A percentile compares a stretch with the other conserved stretches of the same genome.
phyloP scores from a whole-genome alignment of 1,140 invertebrate genomes.

The Varroa destructor region DNA sequence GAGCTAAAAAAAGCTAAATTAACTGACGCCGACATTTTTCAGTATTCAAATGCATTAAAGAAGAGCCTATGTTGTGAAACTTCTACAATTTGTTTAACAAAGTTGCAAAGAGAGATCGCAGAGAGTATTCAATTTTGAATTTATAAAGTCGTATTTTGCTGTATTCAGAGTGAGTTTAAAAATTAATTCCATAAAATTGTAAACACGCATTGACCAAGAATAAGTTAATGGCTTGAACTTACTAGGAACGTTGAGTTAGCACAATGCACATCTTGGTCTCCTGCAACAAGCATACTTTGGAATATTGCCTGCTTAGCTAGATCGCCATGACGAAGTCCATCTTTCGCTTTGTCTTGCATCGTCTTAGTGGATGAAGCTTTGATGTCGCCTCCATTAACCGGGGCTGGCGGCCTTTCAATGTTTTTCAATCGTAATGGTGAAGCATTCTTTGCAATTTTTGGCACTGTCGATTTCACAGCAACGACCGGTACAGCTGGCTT shows the following conservation, averaged over 20 bases:
- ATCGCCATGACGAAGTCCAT: neutral
- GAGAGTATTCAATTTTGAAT: no score
- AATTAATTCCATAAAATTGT: neutral
- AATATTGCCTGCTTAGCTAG: slow-evolving; percentile 10
- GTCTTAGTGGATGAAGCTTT: neutral
- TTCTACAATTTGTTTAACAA: no score
- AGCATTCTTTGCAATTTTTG: neutral
- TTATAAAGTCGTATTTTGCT: no score
- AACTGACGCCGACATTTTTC: no score
- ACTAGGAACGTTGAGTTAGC: slow-evolving; percentile 18
- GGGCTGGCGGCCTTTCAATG: neutral
- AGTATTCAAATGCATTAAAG: no score
- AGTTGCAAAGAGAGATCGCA: no score
- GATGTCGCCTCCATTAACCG: neutral
- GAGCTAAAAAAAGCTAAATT: no score
- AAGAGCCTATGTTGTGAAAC: no score
- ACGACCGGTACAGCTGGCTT: neutral
- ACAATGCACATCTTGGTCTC: neutral
- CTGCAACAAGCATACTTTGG: slow-evolving; percentile 15
- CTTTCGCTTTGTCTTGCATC: slow-evolving; percentile 7
- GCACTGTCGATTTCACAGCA: neutral
- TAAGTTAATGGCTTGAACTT: neutral
- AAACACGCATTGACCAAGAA: neutral
- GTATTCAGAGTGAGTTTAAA: no score
- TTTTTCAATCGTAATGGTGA: neutral